Conservation (phyloP, 2,797 vertebrate species). For the Chelmon rostratus region DNA sequence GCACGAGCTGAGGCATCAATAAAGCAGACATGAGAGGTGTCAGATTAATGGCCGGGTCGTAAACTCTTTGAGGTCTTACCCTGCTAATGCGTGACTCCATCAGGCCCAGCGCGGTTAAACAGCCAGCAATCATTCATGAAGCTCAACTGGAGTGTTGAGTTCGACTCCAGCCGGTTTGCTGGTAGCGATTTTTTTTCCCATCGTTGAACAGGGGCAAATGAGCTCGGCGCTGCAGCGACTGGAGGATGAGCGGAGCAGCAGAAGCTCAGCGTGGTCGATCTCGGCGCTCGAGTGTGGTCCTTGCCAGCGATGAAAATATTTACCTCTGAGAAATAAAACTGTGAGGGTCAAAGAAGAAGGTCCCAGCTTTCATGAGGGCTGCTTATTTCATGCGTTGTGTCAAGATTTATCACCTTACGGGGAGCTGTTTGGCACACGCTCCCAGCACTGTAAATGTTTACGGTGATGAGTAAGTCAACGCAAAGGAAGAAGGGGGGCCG, state of each 20-base stretch:
- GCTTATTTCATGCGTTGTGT: constrained; percentile 69
- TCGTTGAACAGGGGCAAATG: constrained; percentile 11
- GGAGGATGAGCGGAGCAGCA: constrained; percentile 17
- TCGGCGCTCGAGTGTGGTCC: constrained; percentile 43
- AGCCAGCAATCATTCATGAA: constrained; percentile 49
- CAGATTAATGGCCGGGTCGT: constrained; percentile 74
- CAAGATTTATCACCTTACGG: constrained; percentile 68
- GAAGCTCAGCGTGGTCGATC: constrained; percentile 24
- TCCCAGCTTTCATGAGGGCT: constrained; percentile 59
- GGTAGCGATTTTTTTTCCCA: constrained; percentile 35
- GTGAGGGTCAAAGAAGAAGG: constrained; percentile 56
- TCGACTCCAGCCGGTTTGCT: constrained; percentile 37
- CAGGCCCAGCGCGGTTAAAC: constrained; percentile 67
- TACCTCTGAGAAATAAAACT: constrained; percentile 65
- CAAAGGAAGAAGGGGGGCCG: constrained; percentile 38
- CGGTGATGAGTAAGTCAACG: constrained; percentile 73
- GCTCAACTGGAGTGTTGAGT: constrained; percentile 33
- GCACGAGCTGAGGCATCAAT: constrained; percentile 74
- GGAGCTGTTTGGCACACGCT: constrained; percentile 66
- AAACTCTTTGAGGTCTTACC: constrained; percentile 69
- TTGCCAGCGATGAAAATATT: constrained; percentile 68
- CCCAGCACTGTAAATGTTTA: constrained; percentile 79
- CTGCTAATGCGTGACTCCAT: constrained; percentile 61
- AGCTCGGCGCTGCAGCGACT: constrained; percentile 5
- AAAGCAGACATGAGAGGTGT: constrained; percentile 68